Evolutionary conservation across 2,888 invertebrate species (phyloP), one percentile per base, ranked within the genome.

Genomic region (Phengaris arion): DNA sequence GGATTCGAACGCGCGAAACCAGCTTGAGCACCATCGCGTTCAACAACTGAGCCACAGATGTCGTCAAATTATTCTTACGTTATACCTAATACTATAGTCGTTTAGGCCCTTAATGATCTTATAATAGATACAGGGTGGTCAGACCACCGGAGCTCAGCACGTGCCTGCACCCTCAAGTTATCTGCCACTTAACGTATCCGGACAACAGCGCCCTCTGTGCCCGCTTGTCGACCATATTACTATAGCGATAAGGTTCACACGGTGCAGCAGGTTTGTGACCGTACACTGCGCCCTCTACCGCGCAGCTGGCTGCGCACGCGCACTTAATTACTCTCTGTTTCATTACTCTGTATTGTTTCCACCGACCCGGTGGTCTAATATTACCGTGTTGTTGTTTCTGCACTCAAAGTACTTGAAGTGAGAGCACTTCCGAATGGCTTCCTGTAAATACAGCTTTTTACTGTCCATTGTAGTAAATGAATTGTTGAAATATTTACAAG

Each of bases 221-320:
- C 35, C 1, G 9, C 10, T 64, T 35, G 5, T 12, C 35, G 35
- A 64, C 64, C 35, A 10, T 64, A 64, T 35, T 0, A 12, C 13
- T 45, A 12, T 12, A 2, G 1, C 7, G 35, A 64, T 45, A 64
- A 45, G 35, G 64, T 35, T 45, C 2, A 64, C 12, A 64, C 15
- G 10, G 35, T 3, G 6, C 12, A 64, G 6, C 2, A 12, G 35
- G 35, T 45, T 35, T 35, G 35, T 35, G 0, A 35, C 35, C 12
- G 35, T 45, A 52, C 9, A 4, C 52, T 12, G 74, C 74, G 68
- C 68, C 74, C 74, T 74, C 74, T 74, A 52, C 48, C 74, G 81
- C 83, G 85, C 91, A 91, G 91, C 91, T 91, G 91, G 84, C 82
- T 74, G 75, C 82, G 87, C 91, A 91, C 91, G 90, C 88, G 91